Evolutionary conservation across 2,888 invertebrate genomes (phyloP), one percentile per base, ranked within the genome.

Genomic region (Philopedon plagiatum): DNA sequence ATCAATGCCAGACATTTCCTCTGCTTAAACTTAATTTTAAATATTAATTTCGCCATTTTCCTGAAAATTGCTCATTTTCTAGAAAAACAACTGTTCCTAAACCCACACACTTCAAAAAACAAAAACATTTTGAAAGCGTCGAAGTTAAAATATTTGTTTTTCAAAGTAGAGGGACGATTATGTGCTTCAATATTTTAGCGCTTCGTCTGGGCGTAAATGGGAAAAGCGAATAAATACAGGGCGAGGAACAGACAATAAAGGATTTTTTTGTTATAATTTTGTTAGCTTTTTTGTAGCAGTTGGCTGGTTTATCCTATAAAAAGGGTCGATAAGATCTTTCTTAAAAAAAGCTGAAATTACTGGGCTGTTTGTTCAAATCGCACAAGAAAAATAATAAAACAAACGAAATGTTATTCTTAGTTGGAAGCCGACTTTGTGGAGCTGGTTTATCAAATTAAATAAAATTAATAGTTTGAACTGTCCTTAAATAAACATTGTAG

Each of bases 151-250:
- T 54, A 29, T 29, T 54, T 54, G 51, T 54, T 18, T n/a, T 54
- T 54, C 51, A 29, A 54, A 29, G 26, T 5, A 51, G 51, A 29
- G 15, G 29, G 51, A 9, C 51, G 29, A 54, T 54, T 54, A 54
- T 54, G 29, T 29, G 51, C 51, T 29, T 29, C 51, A 54, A 54
- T 46, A 54, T 29, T 54, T 29, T 29, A 54, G 51, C 29, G 29
- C 51, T 29, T 29, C 51, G 9, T 8, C 29, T 15, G 1, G 29
- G 29, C 29, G 46, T 23, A 46, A 46, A 29, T 15, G 29, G 8
- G 15, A 29, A 54, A 29, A 9, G 18, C 2, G 51, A 29, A 54
- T 54, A 54, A 23, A 29, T 29, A 29, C 18, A 54, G 29, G 18
- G 51, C 29, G 51, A 9, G 11, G 15, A 26, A 29, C 26, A 29